Percentiles rank a stretch among this genome's conserved stretches.
These are phyloP conservation scores for Heliconius erato DNA, from an alignment of 2,888 invertebrate species.

Conservation along the genomic window DNA sequence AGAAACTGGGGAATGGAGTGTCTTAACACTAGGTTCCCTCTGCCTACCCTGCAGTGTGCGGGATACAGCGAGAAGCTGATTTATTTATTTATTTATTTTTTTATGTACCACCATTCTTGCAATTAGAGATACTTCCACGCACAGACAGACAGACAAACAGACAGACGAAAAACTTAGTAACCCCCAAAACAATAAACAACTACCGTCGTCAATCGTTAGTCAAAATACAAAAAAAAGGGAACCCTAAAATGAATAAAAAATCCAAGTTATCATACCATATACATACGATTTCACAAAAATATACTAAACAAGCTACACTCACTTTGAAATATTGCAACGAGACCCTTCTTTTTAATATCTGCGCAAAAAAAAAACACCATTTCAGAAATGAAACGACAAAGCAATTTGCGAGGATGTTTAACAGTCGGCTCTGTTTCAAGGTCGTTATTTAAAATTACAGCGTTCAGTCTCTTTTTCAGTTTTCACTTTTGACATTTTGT, in stretches of 20 bases:
- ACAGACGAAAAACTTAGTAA: too few relatives aligned
- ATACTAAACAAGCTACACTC: not conserved
- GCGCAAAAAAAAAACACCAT: slow-evolving; percentile 6
- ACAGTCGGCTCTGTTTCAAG: slow-evolving; percentile 27
- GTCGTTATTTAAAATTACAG: slow-evolving; percentile 35
- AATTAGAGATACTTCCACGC: too few relatives aligned
- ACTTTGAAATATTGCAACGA: not conserved
- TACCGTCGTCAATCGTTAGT: too few relatives aligned
- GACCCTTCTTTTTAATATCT: slow-evolving; percentile 8
- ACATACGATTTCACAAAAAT: not conserved
- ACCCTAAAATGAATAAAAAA: not conserved
- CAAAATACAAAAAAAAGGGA: not conserved
- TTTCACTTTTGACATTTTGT: slow-evolving; percentile 14
- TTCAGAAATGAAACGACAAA: slow-evolving; percentile 21
- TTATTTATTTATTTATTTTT: too few relatives aligned
- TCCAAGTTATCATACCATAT: too few relatives aligned
- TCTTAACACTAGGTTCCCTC: too few relatives aligned
- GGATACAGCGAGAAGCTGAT: too few relatives aligned
- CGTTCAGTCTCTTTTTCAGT: slow-evolving; percentile 23
- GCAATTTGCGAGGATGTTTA: slow-evolving; percentile 30
- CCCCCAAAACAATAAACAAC: too few relatives aligned
- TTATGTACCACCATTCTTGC: too few relatives aligned
- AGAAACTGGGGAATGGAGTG: too few relatives aligned
- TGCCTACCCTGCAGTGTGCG: too few relatives aligned
- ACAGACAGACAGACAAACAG: too few relatives aligned